These are phyloP conservation scores for Hartigia nigra DNA, from an alignment of 2,888 invertebrate genomes.

Conservation along the genomic window DNA sequence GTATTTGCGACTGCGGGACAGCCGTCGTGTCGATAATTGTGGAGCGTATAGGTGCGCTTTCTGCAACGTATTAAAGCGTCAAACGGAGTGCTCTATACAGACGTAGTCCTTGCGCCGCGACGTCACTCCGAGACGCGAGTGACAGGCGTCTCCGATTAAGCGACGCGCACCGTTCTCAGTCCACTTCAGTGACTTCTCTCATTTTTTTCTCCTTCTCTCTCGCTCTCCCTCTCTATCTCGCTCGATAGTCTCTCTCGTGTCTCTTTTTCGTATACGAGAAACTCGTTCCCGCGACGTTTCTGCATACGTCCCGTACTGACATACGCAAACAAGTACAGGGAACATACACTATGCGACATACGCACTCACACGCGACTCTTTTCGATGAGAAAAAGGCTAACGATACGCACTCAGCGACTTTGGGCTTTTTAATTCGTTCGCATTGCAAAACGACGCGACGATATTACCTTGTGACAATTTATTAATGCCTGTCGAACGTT, in stretches of 20 bases:
- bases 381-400: background rate
- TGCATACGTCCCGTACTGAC: background rate
- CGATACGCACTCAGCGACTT: background rate
- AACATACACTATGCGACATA: background rate
- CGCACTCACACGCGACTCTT: background rate
- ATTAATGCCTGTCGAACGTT: background rate
- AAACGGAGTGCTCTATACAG: slow-evolving; percentile 10
- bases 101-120: slow-evolving; percentile 13
- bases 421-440: background rate
- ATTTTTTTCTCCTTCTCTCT: background rate
- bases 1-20: background rate
- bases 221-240: too few species aligned
- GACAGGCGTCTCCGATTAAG: slow-evolving; percentile 7
- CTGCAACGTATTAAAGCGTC: slow-evolving; percentile 12
- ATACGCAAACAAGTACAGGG: background rate
- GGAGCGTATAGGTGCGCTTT: background rate
- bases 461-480: background rate
- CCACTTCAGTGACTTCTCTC: slow-evolving; percentile 7
- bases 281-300: background rate
- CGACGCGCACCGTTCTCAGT: background rate
- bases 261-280: background rate
- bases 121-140: slow-evolving; percentile 1
- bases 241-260: background rate
- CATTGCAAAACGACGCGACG: background rate
- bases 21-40: background rate